Evolutionary conservation across 1,140 invertebrate genomes (phyloP), one percentile per base, ranked within the genome.

Genomic region (Sinella curviseta): DNA sequence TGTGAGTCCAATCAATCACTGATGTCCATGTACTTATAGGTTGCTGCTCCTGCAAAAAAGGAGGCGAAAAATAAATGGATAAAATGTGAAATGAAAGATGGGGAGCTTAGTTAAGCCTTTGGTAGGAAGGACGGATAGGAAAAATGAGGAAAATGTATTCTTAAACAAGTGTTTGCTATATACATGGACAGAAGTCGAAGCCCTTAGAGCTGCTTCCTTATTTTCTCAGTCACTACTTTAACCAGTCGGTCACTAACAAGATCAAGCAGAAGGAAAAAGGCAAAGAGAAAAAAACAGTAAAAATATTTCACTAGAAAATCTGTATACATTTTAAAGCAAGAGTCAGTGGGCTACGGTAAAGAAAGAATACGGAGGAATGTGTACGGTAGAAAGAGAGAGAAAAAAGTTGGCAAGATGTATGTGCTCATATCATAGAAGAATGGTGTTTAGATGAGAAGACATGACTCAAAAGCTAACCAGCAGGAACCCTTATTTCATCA

Each of bases 81-180:
- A 30, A 70, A 70, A 70, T 70, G 65, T 70, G 65, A 70, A 70
- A 70, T 70, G 65, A 70, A 70, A 70, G 65, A 70, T 70, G 65
- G 65, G 31, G 31, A 33, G 65, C 65, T 70, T 70, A 70, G 65
- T 70, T 70, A 70, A 30, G 30, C 26, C 31, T 33, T 70, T 16
- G 55, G 12, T 31, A 1, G 31, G 24, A 33, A 30, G 12, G n/a
- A 33, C 26, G 31, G 65, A 24, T 3, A 70, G 3, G 31, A 30
- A 33, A 24, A 70, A 33, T 60, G 12, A 24, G 4, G 55, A 60
- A 60, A 60, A 60, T 60, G 55, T 60, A 60, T n/a, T 60, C 4
- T 24, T 14, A 24, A 60, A 60, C 14, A 24, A 60, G 55, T 60
- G 3, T 60, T n/a, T n/a, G n/a, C n/a, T 60, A n/a, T 60, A 26